phyloP scores from a whole-genome alignment of 2,797 vertebrate species.

The Characodon lateralis region DNA sequence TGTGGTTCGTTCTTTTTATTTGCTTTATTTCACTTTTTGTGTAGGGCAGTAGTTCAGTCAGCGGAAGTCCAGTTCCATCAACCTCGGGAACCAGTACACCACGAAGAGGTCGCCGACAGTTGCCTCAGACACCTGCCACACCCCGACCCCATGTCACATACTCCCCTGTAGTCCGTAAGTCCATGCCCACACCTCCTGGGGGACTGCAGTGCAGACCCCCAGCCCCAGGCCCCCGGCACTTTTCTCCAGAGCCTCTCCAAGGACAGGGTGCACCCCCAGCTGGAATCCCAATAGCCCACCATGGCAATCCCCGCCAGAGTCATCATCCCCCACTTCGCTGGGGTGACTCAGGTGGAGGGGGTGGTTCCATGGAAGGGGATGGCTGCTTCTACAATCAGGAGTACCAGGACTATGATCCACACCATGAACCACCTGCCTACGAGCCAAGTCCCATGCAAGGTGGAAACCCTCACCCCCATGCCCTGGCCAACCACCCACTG shows the following conservation, averaged over 20 bases:
- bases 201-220: constrained; percentile 72
- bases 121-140: constrained; percentile 93
- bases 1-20: constrained; percentile 88
- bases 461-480: constrained; percentile 78
- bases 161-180: constrained; percentile 91
- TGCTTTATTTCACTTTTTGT: constrained; percentile 96
- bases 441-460: constrained; percentile 77
- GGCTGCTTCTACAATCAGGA: constrained; percentile 85
- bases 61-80: constrained; percentile 94
- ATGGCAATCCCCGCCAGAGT: constrained; percentile 71
- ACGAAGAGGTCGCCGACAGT: constrained; percentile 90
- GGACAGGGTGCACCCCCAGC: constrained; percentile 63
- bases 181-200: constrained; percentile 76
- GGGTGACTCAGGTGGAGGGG: constrained; percentile 73
- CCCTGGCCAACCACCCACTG: constrained; percentile 72
- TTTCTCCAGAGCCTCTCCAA: constrained; percentile 80
- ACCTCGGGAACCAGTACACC: constrained; percentile 96
- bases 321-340: constrained; percentile 72
- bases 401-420: constrained; percentile 83
- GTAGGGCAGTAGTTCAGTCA: constrained; percentile 99
- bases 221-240: constrained; percentile 71
- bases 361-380: constrained; percentile 73
- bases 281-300: constrained; percentile 69
- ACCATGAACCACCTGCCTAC: constrained; percentile 82
- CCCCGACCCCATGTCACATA: constrained; percentile 93